Evolutionary conservation across 2,888 invertebrate species (phyloP).

Genomic region (Sisyra nigra): DNA sequence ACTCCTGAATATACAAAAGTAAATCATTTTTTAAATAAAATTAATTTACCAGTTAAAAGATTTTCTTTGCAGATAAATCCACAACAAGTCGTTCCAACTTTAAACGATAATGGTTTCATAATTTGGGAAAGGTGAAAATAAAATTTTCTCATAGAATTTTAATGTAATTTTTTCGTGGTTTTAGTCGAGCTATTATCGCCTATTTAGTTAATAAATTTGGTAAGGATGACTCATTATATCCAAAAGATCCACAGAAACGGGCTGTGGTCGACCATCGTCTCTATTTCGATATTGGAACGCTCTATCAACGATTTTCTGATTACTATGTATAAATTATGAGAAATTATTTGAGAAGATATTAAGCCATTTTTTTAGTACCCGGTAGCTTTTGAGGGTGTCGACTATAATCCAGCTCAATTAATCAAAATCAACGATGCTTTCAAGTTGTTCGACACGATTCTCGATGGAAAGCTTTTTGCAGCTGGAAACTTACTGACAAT

Average conservation of each 20-base stretch:
- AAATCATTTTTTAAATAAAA: too few species aligned
- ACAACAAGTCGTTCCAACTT: too few species aligned
- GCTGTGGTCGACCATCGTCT: conserved; percentile 64
- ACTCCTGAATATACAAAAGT: too few species aligned
- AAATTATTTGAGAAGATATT: too few species aligned
- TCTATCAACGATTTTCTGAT: conserved; percentile 52
- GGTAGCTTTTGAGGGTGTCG: conserved; percentile 28
- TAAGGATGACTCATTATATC: conserved; percentile 58
- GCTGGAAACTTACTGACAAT: conserved; percentile 62
- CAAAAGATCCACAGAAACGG: conserved; percentile 59
- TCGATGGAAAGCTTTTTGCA: conserved; percentile 50
- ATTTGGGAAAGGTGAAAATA: too few species aligned
- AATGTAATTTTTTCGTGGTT: too few species aligned
- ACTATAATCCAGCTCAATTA: conserved; percentile 42
- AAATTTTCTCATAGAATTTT: too few species aligned
- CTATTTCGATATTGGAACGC: conserved; percentile 63
- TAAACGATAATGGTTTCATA: too few species aligned
- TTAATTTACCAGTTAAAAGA: too few species aligned
- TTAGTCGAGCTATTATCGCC: conserved; percentile 58
- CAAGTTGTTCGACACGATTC: conserved; percentile 50
- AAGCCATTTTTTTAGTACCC: too few species aligned
- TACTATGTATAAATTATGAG: too few species aligned
- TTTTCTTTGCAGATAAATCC: too few species aligned
- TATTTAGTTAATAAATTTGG: conserved; percentile 71
- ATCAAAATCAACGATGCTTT: conserved; percentile 52